Conservation (phyloP, 2,888 invertebrate genomes). For the Asteroscopus sphinx region DNA sequence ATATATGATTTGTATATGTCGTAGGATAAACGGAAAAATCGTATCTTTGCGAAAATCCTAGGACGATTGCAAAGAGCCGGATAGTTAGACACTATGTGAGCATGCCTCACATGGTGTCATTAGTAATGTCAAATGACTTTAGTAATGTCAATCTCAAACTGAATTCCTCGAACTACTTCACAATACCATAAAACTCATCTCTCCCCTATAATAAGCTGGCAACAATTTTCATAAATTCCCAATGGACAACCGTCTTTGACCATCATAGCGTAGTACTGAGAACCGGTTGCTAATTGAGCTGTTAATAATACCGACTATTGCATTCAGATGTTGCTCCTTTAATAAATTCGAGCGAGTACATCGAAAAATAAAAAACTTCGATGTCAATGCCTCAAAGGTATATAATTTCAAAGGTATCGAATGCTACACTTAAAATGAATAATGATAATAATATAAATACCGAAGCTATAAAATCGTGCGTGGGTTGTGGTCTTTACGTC, state of each 20-base stretch:
- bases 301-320: constrained; percentile 69
- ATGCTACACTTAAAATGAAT: constrained; percentile 75
- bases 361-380: constrained; percentile 50
- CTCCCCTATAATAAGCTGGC: constrained; percentile 61
- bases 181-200: constrained; percentile 16
- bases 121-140: too few relatives aligned
- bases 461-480: constrained; percentile 64
- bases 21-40: too few relatives aligned
- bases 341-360: constrained; percentile 56
- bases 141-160: constrained; percentile 10
- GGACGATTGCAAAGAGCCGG: too few relatives aligned
- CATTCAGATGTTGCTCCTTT: constrained; percentile 62
- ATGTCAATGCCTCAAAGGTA: constrained; percentile 62
- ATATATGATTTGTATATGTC: too few relatives aligned
- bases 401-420: constrained; percentile 71
- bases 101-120: too few relatives aligned
- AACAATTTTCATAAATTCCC: constrained; percentile 75
- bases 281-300: constrained; percentile 75
- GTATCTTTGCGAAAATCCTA: too few relatives aligned
- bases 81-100: too few relatives aligned
- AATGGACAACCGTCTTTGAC: constrained; percentile 59
- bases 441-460: constrained; percentile 70
- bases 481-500: constrained; percentile 57
- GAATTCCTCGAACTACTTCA: constrained; percentile 19
- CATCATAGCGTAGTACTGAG: constrained; percentile 59